phyloP scores from a whole-genome alignment of 2,113 vertebrate genomes.

The Nyctibius bracteatus region DNA sequence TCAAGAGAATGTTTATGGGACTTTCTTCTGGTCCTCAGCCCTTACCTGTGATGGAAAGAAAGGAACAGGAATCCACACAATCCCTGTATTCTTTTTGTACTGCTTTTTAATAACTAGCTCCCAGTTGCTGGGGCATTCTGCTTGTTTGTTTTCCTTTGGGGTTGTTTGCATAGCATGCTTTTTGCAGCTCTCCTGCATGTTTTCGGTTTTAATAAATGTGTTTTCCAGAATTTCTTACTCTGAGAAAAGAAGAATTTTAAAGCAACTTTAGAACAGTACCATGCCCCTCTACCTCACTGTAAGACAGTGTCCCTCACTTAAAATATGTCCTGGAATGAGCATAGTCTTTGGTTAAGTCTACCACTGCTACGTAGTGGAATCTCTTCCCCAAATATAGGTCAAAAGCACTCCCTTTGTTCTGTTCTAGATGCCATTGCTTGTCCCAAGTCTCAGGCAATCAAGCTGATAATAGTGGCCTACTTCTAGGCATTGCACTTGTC shows the following conservation, averaged over 20 bases:
- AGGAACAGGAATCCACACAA: neutral
- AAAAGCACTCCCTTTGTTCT: neutral
- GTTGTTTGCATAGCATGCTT: neutral
- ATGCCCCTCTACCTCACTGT: neutral
- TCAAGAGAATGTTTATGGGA: neutral
- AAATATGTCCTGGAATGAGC: neutral
- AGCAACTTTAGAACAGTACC: neutral
- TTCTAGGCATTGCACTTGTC: neutral
- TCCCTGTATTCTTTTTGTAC: neutral
- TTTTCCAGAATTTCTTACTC: neutral
- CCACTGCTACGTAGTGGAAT: neutral
- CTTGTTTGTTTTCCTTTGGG: neutral
- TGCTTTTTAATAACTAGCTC: neutral
- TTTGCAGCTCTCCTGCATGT: neutral
- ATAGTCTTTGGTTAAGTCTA: neutral
- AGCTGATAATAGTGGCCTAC: neutral
- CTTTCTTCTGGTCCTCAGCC: constrained; percentile 11
- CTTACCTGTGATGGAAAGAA: neutral
- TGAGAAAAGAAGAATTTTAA: neutral
- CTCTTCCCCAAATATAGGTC: neutral
- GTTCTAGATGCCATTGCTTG: neutral
- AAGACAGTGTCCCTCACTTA: neutral
- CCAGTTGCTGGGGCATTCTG: neutral
- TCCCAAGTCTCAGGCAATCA: neutral
- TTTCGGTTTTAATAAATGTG: constrained; percentile 32